phyloP scores from a whole-genome alignment of 2,888 invertebrate genomes.

The Acronicta alni region DNA sequence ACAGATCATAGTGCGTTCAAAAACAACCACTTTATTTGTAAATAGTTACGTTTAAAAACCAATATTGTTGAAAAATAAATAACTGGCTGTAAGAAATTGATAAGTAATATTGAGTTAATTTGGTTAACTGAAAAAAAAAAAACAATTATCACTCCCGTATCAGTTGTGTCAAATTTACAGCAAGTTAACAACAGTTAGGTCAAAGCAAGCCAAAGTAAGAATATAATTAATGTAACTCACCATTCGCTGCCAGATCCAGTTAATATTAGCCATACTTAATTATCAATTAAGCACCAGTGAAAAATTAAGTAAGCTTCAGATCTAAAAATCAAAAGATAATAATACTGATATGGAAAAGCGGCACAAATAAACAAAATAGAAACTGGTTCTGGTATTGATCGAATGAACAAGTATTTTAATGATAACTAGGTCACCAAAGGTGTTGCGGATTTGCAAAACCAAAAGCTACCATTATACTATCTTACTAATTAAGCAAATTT shows the following conservation, averaged over 20 bases:
- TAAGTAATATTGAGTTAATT: neutral
- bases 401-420: slow-evolving; percentile 55
- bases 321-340: neutral
- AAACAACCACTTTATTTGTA: slow-evolving; percentile 10
- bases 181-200: neutral
- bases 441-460: slow-evolving; percentile 11
- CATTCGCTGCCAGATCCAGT: slow-evolving; percentile 75
- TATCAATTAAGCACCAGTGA: neutral
- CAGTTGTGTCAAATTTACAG: neutral
- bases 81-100: slow-evolving; percentile 9
- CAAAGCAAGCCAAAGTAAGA: neutral
- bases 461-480: neutral
- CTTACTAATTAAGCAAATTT: too few relatives aligned
- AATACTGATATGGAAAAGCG: neutral
- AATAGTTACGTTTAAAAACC: slow-evolving; percentile 31
- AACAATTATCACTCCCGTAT: neutral
- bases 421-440: slow-evolving; percentile 21
- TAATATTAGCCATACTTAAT: slow-evolving; percentile 72
- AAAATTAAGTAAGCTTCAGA: slow-evolving; percentile 3
- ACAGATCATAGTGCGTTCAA: slow-evolving; percentile 34
- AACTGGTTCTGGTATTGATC: slow-evolving; percentile 36
- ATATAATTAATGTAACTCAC: slow-evolving; percentile 64
- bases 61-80: slow-evolving; percentile 1
- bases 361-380: slow-evolving; percentile 20
- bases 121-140: neutral